These are phyloP conservation scores for Globicephala melas DNA, from an alignment of 2,113 vertebrate genomes.

Conservation along the genomic window DNA sequence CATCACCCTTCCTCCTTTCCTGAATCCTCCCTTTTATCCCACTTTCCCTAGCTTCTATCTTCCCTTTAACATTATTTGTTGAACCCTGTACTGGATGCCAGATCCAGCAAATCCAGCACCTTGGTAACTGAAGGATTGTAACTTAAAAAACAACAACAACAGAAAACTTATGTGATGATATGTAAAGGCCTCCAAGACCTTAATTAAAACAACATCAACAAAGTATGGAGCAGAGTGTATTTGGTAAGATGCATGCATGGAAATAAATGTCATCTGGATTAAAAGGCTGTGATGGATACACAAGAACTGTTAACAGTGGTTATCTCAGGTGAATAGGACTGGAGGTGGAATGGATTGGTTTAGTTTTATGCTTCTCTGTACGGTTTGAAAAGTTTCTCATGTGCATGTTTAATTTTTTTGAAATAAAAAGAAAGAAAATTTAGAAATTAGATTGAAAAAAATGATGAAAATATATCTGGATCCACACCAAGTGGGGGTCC, in stretches of 20 bases:
- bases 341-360: not conserved
- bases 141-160: not conserved
- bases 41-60: not conserved
- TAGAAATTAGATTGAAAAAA: constrained; percentile 3
- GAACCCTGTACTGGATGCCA: not conserved
- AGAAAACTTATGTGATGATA: not conserved
- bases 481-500: too few relatives aligned
- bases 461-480: not conserved
- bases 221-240: not conserved
- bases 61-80: not conserved
- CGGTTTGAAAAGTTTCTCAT: not conserved
- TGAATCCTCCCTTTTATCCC: not conserved
- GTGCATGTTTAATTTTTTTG: not conserved
- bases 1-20: not conserved
- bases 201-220: not conserved
- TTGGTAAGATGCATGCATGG: not conserved
- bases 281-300: not conserved
- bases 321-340: not conserved
- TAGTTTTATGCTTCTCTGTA: not conserved
- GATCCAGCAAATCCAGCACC: not conserved
- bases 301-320: not conserved
- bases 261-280: not conserved
- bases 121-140: not conserved
- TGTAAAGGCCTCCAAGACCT: not conserved
- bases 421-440: not conserved